Percentiles rank a stretch among this genome's conserved stretches.
Evolutionary conservation across 1,140 invertebrate genomes (phyloP).

Genomic region (Papilio glaucus): DNA sequence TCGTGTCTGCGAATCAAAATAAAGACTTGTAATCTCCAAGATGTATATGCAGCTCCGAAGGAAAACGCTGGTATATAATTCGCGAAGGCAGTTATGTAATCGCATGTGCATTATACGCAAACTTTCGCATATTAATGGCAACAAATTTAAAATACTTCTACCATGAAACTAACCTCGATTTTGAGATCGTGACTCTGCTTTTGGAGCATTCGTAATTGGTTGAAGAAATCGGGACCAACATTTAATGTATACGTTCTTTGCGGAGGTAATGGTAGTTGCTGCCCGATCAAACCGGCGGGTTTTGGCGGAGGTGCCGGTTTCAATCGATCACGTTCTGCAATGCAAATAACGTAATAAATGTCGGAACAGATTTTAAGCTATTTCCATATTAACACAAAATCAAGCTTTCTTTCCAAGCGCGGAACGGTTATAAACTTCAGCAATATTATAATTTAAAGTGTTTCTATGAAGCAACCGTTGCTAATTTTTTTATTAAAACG

Average conservation of each 20-base stretch:
- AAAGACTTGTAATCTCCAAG: constrained; percentile 21
- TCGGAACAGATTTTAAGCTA: constrained; percentile 4
- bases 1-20: constrained; percentile 78
- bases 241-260: constrained; percentile 69
- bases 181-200: constrained; percentile 95
- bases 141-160: background rate
- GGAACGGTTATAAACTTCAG: constrained; percentile 11
- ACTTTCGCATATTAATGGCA: constrained; percentile 21
- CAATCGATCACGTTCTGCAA: constrained; percentile 89
- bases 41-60: background rate
- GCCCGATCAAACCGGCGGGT: constrained; percentile 87
- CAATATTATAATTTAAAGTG: background rate
- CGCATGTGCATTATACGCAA: background rate
- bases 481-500: background rate
- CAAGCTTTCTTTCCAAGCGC: constrained; percentile 24
- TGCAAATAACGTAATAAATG: constrained; percentile 31
- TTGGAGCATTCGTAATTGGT: constrained; percentile 92
- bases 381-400: background rate
- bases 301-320: constrained; percentile 94
- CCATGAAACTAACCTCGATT: constrained; percentile 87
- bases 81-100: constrained; percentile 27
- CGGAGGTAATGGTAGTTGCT: constrained; percentile 82
- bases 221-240: constrained; percentile 93
- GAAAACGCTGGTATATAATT: constrained; percentile 29
- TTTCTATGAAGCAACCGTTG: constrained; percentile 6